These are phyloP conservation scores for Zootoca vivipara DNA, from an alignment of 2,113 vertebrate species.

Conservation along the genomic window DNA sequence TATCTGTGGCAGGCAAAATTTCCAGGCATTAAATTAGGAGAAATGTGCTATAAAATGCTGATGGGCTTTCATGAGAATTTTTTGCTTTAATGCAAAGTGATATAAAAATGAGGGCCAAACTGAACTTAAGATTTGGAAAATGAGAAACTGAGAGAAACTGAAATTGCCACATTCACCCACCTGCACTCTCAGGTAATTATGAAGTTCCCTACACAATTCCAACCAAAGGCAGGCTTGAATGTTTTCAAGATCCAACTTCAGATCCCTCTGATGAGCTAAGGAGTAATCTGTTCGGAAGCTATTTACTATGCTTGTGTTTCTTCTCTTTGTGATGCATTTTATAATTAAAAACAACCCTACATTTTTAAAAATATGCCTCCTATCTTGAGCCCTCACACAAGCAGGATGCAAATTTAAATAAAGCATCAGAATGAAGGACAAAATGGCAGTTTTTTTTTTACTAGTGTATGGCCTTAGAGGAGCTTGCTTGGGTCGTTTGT, in stretches of 20 bases:
- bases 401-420: neutral
- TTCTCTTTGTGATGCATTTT: neutral
- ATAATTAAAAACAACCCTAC: neutral
- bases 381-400: neutral
- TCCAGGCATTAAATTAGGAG: no score
- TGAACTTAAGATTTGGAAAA: no score
- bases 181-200: no score
- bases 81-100: no score
- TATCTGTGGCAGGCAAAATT: no score
- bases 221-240: neutral
- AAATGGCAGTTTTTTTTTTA: neutral
- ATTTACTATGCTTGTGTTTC: neutral
- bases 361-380: neutral
- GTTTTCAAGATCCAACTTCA: neutral
- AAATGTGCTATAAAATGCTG: no score
- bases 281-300: neutral
- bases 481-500: neutral
- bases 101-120: no score
- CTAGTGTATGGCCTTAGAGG: neutral
- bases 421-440: conserved; percentile 33
- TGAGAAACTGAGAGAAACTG: no score
- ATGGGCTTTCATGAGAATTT: no score
- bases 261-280: neutral
- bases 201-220: no score
- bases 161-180: no score